Conservation (phyloP, 2,888 invertebrate genomes). For the Zhuqinia jingwanae region DNA sequence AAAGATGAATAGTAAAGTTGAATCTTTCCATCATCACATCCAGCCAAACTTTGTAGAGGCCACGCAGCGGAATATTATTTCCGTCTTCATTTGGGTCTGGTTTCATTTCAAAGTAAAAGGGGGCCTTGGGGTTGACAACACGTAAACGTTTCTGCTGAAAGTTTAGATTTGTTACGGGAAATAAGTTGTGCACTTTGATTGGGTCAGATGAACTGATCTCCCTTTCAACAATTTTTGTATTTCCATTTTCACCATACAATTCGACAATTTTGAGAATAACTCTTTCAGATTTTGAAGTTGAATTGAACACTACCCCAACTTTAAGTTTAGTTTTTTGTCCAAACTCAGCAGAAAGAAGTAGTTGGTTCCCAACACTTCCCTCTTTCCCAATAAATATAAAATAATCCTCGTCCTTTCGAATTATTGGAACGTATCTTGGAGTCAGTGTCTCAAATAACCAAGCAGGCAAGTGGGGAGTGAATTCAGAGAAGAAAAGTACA, state of each 20-base stretch:
- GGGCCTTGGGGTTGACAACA: constrained; percentile 53
- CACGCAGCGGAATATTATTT: constrained; percentile 5
- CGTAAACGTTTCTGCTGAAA: constrained; percentile 46
- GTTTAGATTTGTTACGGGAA: constrained; percentile 25
- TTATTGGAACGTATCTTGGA: constrained; percentile 45
- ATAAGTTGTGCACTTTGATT: background rate
- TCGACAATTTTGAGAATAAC: constrained; percentile 3
- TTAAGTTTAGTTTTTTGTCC: constrained; percentile 64
- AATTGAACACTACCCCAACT: background rate
- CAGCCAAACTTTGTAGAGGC: constrained; percentile 61
- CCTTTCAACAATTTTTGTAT: background rate
- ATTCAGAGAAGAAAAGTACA: background rate
- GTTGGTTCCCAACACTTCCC: background rate
- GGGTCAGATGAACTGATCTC: background rate
- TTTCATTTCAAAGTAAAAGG: constrained; percentile 59
- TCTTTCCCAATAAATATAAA: constrained; percentile 41
- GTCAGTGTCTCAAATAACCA: constrained; percentile 37
- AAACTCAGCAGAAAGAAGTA: constrained; percentile 48
- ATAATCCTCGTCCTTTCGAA: constrained; percentile 66
- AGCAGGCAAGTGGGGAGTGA: background rate
- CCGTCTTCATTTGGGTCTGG: background rate
- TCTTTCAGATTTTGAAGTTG: background rate
- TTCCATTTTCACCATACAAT: constrained; percentile 46
- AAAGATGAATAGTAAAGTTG: constrained; percentile 53
- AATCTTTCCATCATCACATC: constrained; percentile 36